Percentiles rank a stretch among this genome's conserved stretches.
These are phyloP conservation scores for Tarsius wallacei DNA, from an alignment of 2,797 vertebrate species.

Conservation along the genomic window DNA sequence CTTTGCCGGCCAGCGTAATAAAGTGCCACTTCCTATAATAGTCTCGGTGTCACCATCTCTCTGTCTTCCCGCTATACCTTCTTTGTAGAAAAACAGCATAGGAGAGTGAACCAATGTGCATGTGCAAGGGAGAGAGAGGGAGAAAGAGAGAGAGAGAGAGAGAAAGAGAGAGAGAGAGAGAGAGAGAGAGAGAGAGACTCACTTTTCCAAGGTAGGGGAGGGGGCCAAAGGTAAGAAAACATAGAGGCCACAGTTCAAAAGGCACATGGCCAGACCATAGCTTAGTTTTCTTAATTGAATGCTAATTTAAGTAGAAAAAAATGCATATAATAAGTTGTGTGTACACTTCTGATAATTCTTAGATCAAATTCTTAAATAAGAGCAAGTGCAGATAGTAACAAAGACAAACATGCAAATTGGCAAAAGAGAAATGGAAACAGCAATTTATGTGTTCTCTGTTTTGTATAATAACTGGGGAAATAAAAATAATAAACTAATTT, in stretches of 20 bases:
- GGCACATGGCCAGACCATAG: too few relatives aligned
- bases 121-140: background rate
- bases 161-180: background rate
- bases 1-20: too few relatives aligned
- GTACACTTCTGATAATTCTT: background rate
- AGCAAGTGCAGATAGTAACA: background rate
- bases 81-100: background rate
- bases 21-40: too few relatives aligned
- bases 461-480: background rate
- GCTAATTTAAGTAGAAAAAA: background rate
- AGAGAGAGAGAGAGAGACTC: background rate
- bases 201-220: too few relatives aligned
- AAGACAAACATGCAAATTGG: background rate
- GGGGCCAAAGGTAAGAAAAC: too few relatives aligned
- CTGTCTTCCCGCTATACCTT: background rate
- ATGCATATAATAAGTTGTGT: background rate
- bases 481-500: background rate
- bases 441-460: background rate
- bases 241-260: too few relatives aligned
- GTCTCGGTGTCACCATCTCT: too few relatives aligned
- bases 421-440: background rate
- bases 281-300: background rate
- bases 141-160: background rate
- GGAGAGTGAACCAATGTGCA: background rate
- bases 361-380: background rate